Percentiles rank a stretch among this genome's conserved stretches.
These are phyloP conservation scores for Drosophila suzukii DNA, from an alignment of 1,140 invertebrate species.

Conservation along the genomic window DNA sequence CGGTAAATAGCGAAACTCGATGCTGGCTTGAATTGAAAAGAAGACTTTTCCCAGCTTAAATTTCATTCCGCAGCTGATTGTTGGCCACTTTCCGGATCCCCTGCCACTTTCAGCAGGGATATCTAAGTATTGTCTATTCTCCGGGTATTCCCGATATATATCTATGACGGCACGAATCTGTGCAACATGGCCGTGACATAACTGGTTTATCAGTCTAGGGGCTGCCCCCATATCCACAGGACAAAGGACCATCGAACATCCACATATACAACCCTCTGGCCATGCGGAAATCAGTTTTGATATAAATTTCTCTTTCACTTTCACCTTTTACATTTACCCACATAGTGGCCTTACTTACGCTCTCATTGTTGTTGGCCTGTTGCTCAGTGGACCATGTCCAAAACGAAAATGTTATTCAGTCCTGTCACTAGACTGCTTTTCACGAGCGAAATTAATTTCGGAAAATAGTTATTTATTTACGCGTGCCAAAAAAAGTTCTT, in stretches of 20 bases:
- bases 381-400: conserved; percentile 29
- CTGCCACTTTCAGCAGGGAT: conserved; percentile 1
- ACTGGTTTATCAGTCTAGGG: conserved; percentile 31
- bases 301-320: conserved; percentile 48
- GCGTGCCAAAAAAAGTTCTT: not conserved
- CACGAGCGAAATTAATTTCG: conserved; percentile 58
- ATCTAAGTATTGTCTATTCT: not conserved
- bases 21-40: conserved; percentile 23
- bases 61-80: conserved; percentile 35
- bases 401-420: conserved; percentile 50
- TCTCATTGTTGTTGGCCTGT: conserved; percentile 16
- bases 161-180: conserved; percentile 1
- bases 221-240: conserved; percentile 5
- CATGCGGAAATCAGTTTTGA: conserved; percentile 53
- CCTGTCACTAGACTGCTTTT: conserved; percentile 62
- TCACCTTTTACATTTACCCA: conserved; percentile 28
- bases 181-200: conserved; percentile 36
- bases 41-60: conserved; percentile 23
- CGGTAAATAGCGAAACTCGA: conserved; percentile 21
- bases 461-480: not conserved
- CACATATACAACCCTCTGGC: not conserved
- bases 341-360: conserved; percentile 29
- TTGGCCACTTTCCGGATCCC: conserved; percentile 1
- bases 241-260: conserved; percentile 5
- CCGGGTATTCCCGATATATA: not conserved